These are phyloP conservation scores for Latrodectus elegans DNA, from an alignment of 2,888 invertebrate species.

Conservation along the genomic window DNA sequence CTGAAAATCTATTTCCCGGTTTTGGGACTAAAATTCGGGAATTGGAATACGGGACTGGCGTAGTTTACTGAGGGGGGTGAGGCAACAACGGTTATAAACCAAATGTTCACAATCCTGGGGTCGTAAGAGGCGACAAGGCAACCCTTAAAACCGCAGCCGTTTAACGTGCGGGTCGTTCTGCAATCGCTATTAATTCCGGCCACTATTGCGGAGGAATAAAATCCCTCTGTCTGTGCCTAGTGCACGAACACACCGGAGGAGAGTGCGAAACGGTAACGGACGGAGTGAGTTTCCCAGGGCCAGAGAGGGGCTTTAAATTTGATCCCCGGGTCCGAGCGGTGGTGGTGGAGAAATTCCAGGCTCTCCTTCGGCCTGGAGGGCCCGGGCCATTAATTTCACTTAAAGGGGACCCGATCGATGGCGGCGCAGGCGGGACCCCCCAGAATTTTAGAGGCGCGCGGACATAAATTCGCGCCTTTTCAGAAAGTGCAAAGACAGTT, in stretches of 20 bases:
- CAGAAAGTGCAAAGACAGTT: constrained; percentile 67
- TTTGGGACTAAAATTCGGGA: constrained; percentile 5
- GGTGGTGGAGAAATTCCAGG: constrained; percentile 17
- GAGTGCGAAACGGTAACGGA: background rate
- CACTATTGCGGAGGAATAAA: constrained; percentile 10
- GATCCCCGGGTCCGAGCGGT: constrained; percentile 60
- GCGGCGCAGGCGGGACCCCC: constrained; percentile 14
- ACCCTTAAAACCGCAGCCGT: constrained; percentile 50
- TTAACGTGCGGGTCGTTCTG: constrained; percentile 39
- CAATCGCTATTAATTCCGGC: constrained; percentile 66
- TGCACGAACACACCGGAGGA: background rate
- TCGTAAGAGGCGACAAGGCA: constrained; percentile 51
- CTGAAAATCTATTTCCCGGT: background rate
- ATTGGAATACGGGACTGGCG: background rate
- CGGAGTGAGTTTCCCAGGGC: background rate
- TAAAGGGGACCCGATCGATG: constrained; percentile 50
- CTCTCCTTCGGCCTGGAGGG: constrained; percentile 22
- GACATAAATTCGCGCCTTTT: constrained; percentile 66
- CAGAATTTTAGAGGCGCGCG: constrained; percentile 65
- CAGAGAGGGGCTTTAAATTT: constrained; percentile 60
- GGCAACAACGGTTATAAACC: constrained; percentile 4
- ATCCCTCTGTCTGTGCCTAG: background rate
- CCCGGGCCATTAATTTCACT: constrained; percentile 68
- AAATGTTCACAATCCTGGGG: constrained; percentile 27
- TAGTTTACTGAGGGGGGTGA: background rate